Conservation (phyloP, 2,797 vertebrate species). For the Eulemur albifrons region DNA sequence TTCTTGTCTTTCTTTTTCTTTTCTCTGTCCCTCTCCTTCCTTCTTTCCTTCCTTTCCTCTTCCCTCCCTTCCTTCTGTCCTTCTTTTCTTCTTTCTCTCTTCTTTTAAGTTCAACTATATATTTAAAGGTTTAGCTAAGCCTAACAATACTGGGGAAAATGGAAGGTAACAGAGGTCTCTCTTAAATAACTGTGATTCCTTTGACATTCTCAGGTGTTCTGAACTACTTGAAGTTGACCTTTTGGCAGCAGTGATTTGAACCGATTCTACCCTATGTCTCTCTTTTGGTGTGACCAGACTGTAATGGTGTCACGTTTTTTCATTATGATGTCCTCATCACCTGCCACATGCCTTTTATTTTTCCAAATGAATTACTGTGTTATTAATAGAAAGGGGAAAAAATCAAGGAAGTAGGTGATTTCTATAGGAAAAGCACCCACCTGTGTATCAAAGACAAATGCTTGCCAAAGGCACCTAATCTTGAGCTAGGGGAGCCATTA, state of each 20-base stretch:
- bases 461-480: not conserved
- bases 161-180: not conserved
- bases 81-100: not conserved
- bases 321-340: not conserved
- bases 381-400: not conserved
- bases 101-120: not conserved
- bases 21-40: not conserved
- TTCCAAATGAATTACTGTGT: not conserved
- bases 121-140: conserved; percentile 10
- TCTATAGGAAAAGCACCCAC: not conserved
- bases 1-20: too few species aligned
- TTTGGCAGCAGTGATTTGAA: not conserved
- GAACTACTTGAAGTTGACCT: not conserved
- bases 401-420: not conserved
- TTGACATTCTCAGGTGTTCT: not conserved
- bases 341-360: not conserved
- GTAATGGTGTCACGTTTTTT: not conserved
- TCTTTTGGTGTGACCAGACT: not conserved
- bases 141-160: not conserved
- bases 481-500: not conserved
- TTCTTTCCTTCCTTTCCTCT: too few species aligned
- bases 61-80: not conserved
- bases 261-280: not conserved
- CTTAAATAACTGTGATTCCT: not conserved
- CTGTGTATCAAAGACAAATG: not conserved